A percentile compares a stretch with the other conserved stretches of the same genome.
Evolutionary conservation across 2,888 invertebrate genomes (phyloP).

Genomic region (Parnassius orleans): DNA sequence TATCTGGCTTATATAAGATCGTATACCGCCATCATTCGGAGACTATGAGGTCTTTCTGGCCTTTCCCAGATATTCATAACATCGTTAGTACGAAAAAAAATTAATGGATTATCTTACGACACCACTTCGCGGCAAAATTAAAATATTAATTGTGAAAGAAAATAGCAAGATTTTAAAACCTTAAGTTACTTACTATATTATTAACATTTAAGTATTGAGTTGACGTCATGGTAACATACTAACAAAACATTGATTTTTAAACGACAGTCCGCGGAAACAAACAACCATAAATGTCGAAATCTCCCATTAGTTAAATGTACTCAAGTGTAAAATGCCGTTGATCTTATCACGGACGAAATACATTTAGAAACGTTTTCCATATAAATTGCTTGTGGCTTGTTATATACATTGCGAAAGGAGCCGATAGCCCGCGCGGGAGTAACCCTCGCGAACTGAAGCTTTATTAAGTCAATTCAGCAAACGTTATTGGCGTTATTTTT

Average conservation of each 20-base stretch:
- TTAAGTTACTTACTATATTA: too few species aligned
- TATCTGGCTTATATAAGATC: too few species aligned
- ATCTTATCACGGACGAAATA: slow-evolving; percentile 53
- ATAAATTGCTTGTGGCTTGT: slow-evolving; percentile 60
- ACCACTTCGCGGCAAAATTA: too few species aligned
- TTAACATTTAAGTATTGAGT: neutral
- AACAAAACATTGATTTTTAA: slow-evolving; percentile 1
- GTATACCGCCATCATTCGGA: too few species aligned
- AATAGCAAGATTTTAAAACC: too few species aligned
- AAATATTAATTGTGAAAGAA: too few species aligned
- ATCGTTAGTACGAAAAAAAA: too few species aligned
- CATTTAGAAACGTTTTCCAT: slow-evolving; percentile 61
- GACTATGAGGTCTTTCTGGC: too few species aligned
- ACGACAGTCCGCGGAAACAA: slow-evolving; percentile 27
- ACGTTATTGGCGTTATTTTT: slow-evolving; percentile 38
- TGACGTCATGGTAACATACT: neutral
- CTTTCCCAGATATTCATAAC: too few species aligned
- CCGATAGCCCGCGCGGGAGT: slow-evolving; percentile 57
- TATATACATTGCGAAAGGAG: slow-evolving; percentile 54
- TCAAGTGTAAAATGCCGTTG: slow-evolving; percentile 37
- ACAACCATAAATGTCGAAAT: slow-evolving; percentile 33
- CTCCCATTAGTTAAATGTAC: slow-evolving; percentile 26
- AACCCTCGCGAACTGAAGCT: slow-evolving; percentile 39
- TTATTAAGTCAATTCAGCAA: slow-evolving; percentile 41
- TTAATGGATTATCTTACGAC: too few species aligned